Base-by-base conservation (phyloP, 2,888 invertebrate species). In the Lobophora halterata region DNA sequence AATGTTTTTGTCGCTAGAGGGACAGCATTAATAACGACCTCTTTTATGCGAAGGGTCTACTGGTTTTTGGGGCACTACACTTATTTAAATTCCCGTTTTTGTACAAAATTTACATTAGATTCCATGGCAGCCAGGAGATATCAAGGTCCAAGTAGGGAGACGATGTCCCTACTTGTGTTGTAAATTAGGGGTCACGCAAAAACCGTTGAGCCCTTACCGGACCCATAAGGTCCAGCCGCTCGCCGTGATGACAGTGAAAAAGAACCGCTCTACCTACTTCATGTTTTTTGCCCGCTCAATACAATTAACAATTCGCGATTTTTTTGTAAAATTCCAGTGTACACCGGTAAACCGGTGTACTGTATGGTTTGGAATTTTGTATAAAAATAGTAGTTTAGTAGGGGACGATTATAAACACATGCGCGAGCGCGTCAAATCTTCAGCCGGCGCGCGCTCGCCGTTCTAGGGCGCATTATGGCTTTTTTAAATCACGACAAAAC, bases 391-490 rank as follows among this genome's bases (percentile, higher is more conserved):
- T 55, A 80, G 82, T 80, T 79, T 75, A 72, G 74, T 77, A 81
- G 87, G 87, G 86, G 86, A 82, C 73, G 72, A 79, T 80, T 76
- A 81, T 79, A 85, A 80, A 79, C 87, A 86, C 80, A 85, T 86
- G 86, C 86, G 85, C 82, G 74, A 82, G 86, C 86, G 86, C 83
- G 81, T 81, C 86, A 87, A 86, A 86, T 86, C 79, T 79, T 85
- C 86, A 87, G 86, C 85, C 85, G 86, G 83, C 86, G 82, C 72
- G 72, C 79, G 83, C 72, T 52, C 61, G 49, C 58, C 73, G 72
- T 68, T 67, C 73, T 61, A 72, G 70, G 74, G 75, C 67, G 65
- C 71, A 73, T 83, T 83, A 82, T 70, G 74, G 83, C 78, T 80
- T 85, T 87, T 87, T 86, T 82, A 82, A 79, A 76, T 72, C 66